Evolutionary conservation across 2,797 vertebrate species (phyloP), one percentile per base, ranked within the genome.

Genomic region (Pterois miles): DNA sequence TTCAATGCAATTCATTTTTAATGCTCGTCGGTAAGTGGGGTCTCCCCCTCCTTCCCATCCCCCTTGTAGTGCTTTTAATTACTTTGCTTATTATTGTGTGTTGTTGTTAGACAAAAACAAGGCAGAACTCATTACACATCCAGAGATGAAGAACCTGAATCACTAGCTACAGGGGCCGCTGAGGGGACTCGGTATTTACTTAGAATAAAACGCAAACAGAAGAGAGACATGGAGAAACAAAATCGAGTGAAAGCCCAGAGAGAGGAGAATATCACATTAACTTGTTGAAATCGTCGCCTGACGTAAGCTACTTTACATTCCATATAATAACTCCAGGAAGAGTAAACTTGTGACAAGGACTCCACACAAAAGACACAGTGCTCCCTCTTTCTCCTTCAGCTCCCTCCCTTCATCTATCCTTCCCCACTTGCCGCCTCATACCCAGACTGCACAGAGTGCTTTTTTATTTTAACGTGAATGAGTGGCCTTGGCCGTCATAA

Each of bases 81-180:
- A 95, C 92, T 92, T 94, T 93, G 90, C 90, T 93, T 94, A 93
- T 95, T 94, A 94, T 91, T 93, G 78, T 84, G 81, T 88, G 90
- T 88, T 91, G 92, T 93, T 91, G 92, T 93, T 86, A 82, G 86
- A 93, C 82, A 91, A 91, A 94, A 95, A 95, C 91, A 94, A 91
- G 91, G 91, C 89, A 95, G 92, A 95, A 94, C 92, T 95, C 93
- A 94, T 96, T 95, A 95, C 80, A 90, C 87, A 92, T 86, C 88
- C 86, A 87, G 83, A 94, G 92, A 94, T 92, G 92, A 94, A 92
- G 92, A 94, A 90, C 85, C 86, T 86, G 86, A 93, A 93, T 90
- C 85, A 88, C 81, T 94, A 88, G 91, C 93, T 93, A 85, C 85
- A 86, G 90, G 93, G 90, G 82, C 86, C 81, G 83, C 91, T 89